A percentile compares a stretch with the other conserved stretches of the same genome.
Evolutionary conservation across 1,140 invertebrate species (phyloP).

Genomic region (Drosophila nikananu): DNA sequence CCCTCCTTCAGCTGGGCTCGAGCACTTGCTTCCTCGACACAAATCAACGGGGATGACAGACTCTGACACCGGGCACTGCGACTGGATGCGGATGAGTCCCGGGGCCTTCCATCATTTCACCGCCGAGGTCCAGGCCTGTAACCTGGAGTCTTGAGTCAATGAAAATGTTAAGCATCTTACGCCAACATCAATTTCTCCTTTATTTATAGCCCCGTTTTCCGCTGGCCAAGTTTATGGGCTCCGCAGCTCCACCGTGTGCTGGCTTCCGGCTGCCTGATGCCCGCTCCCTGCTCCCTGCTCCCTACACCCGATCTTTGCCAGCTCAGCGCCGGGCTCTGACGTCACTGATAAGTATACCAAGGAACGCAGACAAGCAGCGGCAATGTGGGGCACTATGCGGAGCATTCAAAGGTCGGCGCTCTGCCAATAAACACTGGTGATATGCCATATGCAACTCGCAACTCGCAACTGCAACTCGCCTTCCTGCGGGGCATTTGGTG

Average conservation of each 20-base stretch:
- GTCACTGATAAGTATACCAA: slow-evolving; percentile 39
- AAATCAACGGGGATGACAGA: slow-evolving; percentile 76
- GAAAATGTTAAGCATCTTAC: slow-evolving; percentile 75
- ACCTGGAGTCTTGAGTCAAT: slow-evolving; percentile 62
- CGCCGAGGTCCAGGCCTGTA: not conserved
- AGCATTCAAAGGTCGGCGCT: slow-evolving; percentile 9
- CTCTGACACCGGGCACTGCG: slow-evolving; percentile 55
- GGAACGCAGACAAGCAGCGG: not conserved
- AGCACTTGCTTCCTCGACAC: slow-evolving; percentile 83
- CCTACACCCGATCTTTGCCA: not conserved
- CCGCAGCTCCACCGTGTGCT: not conserved
- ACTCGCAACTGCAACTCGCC: not conserved
- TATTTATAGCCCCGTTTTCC: slow-evolving; percentile 71
- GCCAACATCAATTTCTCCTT: slow-evolving; percentile 75
- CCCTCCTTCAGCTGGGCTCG: slow-evolving; percentile 62
- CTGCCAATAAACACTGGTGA: slow-evolving; percentile 13
- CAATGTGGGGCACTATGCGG: not conserved
- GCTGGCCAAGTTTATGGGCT: slow-evolving; percentile 55
- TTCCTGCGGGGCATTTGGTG: slow-evolving; percentile 17
- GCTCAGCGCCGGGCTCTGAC: slow-evolving; percentile 32
- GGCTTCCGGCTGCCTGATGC: not conserved
- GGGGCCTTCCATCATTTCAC: slow-evolving; percentile 41
- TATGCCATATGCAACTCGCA: slow-evolving; percentile 5
- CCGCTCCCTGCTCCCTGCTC: not conserved
- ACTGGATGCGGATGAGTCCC: slow-evolving; percentile 12